Evolutionary conservation across 2,888 invertebrate species (phyloP).

Genomic region (Chymomyza caudatula): DNA sequence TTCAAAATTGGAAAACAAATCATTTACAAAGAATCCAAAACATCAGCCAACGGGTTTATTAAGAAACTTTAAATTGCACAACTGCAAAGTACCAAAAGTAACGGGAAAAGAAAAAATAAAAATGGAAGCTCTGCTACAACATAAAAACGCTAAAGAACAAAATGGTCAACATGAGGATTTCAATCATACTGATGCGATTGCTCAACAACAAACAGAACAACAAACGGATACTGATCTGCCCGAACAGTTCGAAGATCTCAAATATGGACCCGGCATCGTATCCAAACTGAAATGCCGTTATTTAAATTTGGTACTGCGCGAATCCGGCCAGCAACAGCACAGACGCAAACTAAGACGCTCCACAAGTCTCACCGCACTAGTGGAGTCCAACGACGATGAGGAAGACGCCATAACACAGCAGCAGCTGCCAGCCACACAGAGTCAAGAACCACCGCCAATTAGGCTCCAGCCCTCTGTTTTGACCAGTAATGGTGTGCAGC

Average conservation of each 20-base stretch:
- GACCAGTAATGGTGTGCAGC: neutral
- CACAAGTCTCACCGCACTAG: constrained; percentile 89
- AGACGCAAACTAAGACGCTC: constrained; percentile 87
- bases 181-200: constrained; percentile 28
- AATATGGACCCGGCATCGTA: constrained; percentile 95
- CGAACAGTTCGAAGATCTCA: constrained; percentile 83
- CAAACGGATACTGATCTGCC: constrained; percentile 2
- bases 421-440: neutral
- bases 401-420: constrained; percentile 45
- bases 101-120: constrained; percentile 78
- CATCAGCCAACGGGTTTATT: constrained; percentile 63
- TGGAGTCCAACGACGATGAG: constrained; percentile 82
- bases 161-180: constrained; percentile 65
- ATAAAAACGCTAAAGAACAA: constrained; percentile 75
- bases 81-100: constrained; percentile 39
- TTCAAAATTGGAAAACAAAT: constrained; percentile 55
- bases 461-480: neutral
- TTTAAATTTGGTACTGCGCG: constrained; percentile 89
- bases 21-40: constrained; percentile 75
- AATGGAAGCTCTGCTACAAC: constrained; percentile 80
- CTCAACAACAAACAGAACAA: constrained; percentile 32
- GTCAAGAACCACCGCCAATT: neutral
- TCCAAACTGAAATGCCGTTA: constrained; percentile 92
- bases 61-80: constrained; percentile 32
- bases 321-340: constrained; percentile 82